Percentiles rank a stretch among this genome's conserved stretches.
Evolutionary conservation across 2,888 invertebrate genomes (phyloP).

Genomic region (Chrysolina haemoptera): DNA sequence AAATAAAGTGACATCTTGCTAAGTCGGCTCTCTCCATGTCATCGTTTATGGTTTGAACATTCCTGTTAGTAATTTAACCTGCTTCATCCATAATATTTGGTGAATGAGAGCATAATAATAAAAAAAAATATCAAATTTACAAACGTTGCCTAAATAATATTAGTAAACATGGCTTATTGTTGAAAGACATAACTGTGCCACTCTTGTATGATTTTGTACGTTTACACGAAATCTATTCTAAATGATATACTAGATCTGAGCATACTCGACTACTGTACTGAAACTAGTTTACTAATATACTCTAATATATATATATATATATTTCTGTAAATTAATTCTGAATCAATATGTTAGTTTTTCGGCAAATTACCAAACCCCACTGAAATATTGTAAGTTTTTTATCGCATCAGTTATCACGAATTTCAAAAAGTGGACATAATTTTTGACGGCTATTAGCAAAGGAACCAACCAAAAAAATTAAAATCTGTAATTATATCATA

Average conservation of each 20-base stretch:
- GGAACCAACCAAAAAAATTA: too few relatives aligned
- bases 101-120: too few relatives aligned
- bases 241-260: neutral
- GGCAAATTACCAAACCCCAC: neutral
- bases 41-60: too few relatives aligned
- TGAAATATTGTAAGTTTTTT: neutral
- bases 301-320: neutral
- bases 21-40: too few relatives aligned
- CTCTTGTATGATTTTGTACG: neutral
- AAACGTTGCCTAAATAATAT: too few relatives aligned
- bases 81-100: too few relatives aligned
- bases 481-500: too few relatives aligned
- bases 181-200: neutral
- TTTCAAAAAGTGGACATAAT: neutral
- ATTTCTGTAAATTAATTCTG: neutral
- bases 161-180: too few relatives aligned
- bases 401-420: neutral
- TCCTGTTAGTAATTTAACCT: too few relatives aligned
- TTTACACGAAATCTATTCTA: constrained; percentile 2
- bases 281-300: neutral
- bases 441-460: neutral
- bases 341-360: neutral
- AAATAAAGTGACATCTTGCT: too few relatives aligned
- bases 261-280: neutral
- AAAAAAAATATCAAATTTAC: too few relatives aligned